Evolutionary conservation across 2,113 vertebrate species (phyloP).

Genomic region (Alaudala cheleensis): DNA sequence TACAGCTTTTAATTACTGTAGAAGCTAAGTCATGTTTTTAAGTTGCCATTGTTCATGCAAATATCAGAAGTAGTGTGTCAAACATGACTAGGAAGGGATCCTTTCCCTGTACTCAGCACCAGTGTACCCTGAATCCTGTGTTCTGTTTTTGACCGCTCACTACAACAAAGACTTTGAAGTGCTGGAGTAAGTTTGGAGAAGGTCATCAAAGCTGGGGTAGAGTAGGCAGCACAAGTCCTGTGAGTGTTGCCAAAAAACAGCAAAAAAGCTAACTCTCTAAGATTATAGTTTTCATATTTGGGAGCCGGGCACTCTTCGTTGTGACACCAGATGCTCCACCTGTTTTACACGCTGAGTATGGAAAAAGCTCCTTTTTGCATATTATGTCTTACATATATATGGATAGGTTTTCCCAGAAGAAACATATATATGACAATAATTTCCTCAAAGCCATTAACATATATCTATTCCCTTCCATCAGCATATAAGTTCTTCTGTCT

Average conservation of each 20-base stretch:
- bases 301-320: background rate
- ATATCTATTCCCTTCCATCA: too few species aligned
- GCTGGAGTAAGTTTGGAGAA: background rate
- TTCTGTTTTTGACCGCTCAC: background rate
- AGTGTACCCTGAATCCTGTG: too few species aligned
- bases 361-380: background rate
- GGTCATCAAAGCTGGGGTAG: background rate
- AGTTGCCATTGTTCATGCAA: accelerated
- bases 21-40: background rate
- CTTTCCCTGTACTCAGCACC: accelerated
- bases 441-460: background rate
- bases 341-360: too few species aligned
- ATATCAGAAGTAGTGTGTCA: background rate
- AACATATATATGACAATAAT: too few species aligned
- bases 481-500: background rate
- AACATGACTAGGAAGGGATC: background rate
- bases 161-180: background rate
- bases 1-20: background rate
- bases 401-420: background rate
- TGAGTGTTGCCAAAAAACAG: background rate
- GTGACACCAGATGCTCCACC: background rate
- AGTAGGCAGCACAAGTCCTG: background rate
- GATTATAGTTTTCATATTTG: background rate
- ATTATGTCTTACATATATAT: background rate
- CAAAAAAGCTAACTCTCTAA: background rate